A percentile compares a stretch with the other conserved stretches of the same genome.
Conservation (phyloP, 2,888 invertebrate genomes). For the Zhuqinia jingwanae region DNA sequence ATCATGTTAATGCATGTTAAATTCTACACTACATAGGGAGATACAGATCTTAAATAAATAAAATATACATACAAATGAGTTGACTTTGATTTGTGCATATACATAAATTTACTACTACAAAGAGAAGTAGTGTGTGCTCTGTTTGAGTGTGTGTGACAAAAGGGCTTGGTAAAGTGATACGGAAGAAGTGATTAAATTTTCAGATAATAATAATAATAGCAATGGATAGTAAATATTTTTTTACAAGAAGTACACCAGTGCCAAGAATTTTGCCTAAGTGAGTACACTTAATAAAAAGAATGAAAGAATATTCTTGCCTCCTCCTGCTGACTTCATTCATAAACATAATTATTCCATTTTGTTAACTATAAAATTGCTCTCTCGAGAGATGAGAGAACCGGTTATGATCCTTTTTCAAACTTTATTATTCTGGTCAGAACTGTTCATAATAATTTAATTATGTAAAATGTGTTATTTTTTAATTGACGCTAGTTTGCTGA, state of each 20-base stretch:
- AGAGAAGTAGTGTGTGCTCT: too few species aligned
- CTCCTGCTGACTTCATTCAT: conserved; percentile 51
- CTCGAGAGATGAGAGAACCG: conserved; percentile 58
- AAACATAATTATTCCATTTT: conserved; percentile 67
- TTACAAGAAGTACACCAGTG: conserved; percentile 45
- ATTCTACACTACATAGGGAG: background rate
- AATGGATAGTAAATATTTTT: conserved; percentile 15
- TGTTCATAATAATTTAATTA: conserved; percentile 59
- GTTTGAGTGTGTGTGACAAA: conserved; percentile 8
- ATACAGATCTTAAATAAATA: background rate
- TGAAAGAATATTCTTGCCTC: conserved; percentile 46
- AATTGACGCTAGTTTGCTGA: background rate
- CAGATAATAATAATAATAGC: conserved; percentile 19
- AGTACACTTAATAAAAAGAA: conserved; percentile 23
- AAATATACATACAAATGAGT: conserved; percentile 1
- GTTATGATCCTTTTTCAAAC: conserved; percentile 55
- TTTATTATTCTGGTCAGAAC: conserved; percentile 52
- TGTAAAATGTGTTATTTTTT: conserved; percentile 55
- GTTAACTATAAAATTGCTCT: conserved; percentile 39
- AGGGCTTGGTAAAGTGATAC: conserved; percentile 39
- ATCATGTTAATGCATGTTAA: background rate
- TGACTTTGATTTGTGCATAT: conserved; percentile 34
- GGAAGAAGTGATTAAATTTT: conserved; percentile 57
- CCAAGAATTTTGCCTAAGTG: conserved; percentile 48
- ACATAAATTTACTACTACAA: too few species aligned